Base-by-base conservation (phyloP, 2,888 invertebrate species). In the Cinara cedri region DNA sequence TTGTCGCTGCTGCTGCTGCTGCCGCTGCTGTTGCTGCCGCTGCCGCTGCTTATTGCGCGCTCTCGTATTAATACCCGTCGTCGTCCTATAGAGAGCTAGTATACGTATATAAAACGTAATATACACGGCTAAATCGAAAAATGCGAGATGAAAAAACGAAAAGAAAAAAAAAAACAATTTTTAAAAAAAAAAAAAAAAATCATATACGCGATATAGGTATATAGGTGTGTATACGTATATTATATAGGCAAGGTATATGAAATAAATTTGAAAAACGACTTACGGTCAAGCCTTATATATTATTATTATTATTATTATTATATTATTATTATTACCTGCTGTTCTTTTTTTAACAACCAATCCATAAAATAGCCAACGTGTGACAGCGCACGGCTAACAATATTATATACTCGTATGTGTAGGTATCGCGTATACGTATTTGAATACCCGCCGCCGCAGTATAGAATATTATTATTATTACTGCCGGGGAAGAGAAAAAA, bases 201-300 rank as follows among this genome's bases (percentile, higher is more conserved):
- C 62, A 63, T 34, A 34, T n/a, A n/a, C n/a, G n/a, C n/a, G n/a
- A n/a, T n/a, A n/a, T n/a, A n/a, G n/a, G n/a, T n/a, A n/a, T n/a
- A n/a, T n/a, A n/a, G n/a, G n/a, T n/a, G n/a, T n/a, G n/a, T n/a
- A n/a, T n/a, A n/a, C n/a, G n/a, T 13, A 14, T 44, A 44, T 44
- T 44, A 44, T 44, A 44, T 44, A n/a, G n/a, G n/a, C n/a, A n/a
- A n/a, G n/a, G n/a, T 44, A 26, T 26, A 68, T 21, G 72, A 72
- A 72, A 72, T 74, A 34, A 74, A 63, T 74, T 63, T 63, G 62
- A 74, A 63, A 74, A 74, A 74, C 74, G 74, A 63, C 63, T 74
- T 42, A 74, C 74, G 74, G 62, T 51, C 74, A 19, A 72, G 62
- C 34, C 63, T 74, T 51, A 42, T 74, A 62, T 70, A 68, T 51